These are phyloP conservation scores for Lichenostomus cassidix DNA, from an alignment of 2,113 vertebrate genomes.

Conservation along the genomic window DNA sequence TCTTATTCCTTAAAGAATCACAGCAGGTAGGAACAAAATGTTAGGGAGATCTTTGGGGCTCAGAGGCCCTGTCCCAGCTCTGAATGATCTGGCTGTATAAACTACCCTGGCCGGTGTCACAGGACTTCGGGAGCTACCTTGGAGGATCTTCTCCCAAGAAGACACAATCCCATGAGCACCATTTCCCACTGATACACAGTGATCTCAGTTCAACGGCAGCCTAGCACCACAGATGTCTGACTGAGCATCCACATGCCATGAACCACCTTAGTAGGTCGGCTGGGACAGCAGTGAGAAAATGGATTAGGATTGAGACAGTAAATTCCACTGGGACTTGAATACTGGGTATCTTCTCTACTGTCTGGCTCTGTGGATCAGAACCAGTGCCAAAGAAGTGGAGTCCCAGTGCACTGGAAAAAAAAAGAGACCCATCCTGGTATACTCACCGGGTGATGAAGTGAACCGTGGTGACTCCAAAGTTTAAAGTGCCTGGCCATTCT, in stretches of 20 bases:
- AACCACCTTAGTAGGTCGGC: not conserved
- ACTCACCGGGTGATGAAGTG: not conserved
- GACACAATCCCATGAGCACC: not conserved
- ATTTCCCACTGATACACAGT: not conserved
- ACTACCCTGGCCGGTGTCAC: not conserved
- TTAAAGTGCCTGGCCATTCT: not conserved
- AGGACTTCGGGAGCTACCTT: not conserved
- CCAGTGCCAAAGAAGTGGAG: not conserved
- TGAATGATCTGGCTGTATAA: not conserved
- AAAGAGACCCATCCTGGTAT: not conserved
- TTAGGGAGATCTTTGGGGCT: not conserved
- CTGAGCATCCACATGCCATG: not conserved
- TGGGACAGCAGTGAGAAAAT: not conserved
- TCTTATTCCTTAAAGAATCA: not conserved
- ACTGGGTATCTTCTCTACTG: not conserved
- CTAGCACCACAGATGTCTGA: not conserved
- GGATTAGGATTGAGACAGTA: not conserved
- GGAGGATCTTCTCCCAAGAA: not conserved
- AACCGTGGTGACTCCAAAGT: not conserved
- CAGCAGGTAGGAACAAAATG: not conserved
- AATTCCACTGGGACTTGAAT: not conserved
- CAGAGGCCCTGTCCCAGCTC: not conserved
- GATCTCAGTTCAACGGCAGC: not conserved
- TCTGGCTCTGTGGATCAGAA: not conserved
- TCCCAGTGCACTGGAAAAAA: not conserved